Percentiles rank a stretch among this genome's conserved stretches.
These are phyloP conservation scores for Crossaster papposus DNA, from an alignment of 53 echinoderm and acorn worm genomes.

Conservation along the genomic window DNA sequence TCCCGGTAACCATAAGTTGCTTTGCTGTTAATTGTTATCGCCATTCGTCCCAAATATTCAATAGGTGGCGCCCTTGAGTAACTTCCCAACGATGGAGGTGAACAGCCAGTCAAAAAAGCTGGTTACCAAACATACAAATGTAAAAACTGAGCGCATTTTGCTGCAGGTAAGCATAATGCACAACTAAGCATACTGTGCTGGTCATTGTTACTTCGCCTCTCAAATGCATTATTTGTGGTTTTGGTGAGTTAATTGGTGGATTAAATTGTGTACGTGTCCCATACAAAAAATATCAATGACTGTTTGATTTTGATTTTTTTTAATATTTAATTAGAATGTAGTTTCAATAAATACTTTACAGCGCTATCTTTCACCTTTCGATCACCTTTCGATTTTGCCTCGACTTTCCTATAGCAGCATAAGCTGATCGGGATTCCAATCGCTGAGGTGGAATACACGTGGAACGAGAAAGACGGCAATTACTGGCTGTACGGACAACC, in stretches of 20 bases:
- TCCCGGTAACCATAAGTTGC: too few relatives aligned
- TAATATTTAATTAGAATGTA: too few relatives aligned
- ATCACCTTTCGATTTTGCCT: slow-evolving; percentile 4
- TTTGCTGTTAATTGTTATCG: too few relatives aligned
- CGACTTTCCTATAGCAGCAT: slow-evolving; percentile 52
- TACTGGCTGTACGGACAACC: slow-evolving; percentile 75
- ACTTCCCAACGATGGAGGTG: slow-evolving; percentile 43
- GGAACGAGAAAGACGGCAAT: slow-evolving; percentile 53
- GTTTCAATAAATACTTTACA: neutral
- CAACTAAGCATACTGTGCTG: too few relatives aligned
- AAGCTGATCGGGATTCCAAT: slow-evolving; percentile 64
- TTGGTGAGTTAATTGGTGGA: neutral
- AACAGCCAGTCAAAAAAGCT: slow-evolving; percentile 55
- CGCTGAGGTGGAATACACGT: slow-evolving; percentile 58
- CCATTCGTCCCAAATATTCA: neutral
- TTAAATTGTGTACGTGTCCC: too few relatives aligned
- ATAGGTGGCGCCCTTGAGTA: slow-evolving; percentile 54
- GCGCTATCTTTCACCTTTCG: neutral
- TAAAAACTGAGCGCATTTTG: slow-evolving; percentile 50
- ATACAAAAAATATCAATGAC: too few relatives aligned
- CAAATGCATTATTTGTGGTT: too few relatives aligned
- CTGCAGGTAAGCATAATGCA: slow-evolving; percentile 61
- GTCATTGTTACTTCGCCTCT: neutral
- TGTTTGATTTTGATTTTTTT: too few relatives aligned
- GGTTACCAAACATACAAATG: slow-evolving; percentile 44